Conservation (phyloP, 1,140 invertebrate genomes). For the Rhopalosiphum maidis region DNA sequence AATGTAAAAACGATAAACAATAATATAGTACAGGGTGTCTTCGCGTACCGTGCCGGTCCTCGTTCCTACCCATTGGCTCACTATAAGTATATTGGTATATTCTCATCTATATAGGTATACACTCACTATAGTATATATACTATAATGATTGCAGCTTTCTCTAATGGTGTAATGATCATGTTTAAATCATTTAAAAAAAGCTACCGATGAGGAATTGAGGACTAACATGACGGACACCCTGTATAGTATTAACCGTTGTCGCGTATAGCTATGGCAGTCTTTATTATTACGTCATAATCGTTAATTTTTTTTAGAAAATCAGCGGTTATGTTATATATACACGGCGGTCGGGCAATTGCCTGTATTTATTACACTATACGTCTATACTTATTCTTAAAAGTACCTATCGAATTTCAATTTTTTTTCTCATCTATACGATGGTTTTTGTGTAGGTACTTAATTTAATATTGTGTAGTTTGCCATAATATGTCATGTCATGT, state of each 20-base stretch:
- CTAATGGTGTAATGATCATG: neutral
- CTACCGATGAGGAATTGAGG: neutral
- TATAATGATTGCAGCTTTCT: neutral
- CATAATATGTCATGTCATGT: neutral
- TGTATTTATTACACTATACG: neutral
- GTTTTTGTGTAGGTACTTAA: neutral
- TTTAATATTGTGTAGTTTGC: neutral
- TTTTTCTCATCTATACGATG: neutral
- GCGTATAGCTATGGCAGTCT: neutral
- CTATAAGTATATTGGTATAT: neutral
- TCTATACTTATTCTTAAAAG: neutral
- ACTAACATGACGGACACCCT: neutral
- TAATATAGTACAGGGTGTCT: neutral
- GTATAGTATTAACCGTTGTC: neutral
- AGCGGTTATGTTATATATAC: neutral
- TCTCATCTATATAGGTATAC: neutral
- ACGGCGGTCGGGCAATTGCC: neutral
- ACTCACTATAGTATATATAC: neutral
- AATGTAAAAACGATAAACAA: neutral
- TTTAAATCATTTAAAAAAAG: neutral
- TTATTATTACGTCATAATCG: neutral
- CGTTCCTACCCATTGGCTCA: neutral
- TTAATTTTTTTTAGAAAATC: neutral
- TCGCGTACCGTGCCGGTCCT: neutral
- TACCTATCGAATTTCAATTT: neutral